Evolutionary conservation across 1,140 invertebrate genomes (phyloP).

Genomic region (Caenorhabditis remanei): DNA sequence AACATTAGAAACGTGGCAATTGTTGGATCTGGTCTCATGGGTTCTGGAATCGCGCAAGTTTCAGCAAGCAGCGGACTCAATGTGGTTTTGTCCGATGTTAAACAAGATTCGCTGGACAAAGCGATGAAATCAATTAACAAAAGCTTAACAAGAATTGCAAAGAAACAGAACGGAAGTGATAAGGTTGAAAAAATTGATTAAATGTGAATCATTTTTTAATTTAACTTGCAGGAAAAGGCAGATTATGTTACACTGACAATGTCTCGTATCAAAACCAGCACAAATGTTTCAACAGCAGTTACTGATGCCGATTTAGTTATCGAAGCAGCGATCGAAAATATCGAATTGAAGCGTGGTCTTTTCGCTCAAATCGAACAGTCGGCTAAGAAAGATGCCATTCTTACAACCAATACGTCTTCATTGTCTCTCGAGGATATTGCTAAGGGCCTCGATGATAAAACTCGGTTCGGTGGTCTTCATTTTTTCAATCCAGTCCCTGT

Average conservation of each 20-base stretch:
- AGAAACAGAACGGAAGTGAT: constrained; percentile 85
- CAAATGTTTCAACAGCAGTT: constrained; percentile 58
- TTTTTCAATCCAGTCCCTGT: constrained; percentile 92
- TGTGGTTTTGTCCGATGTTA: constrained; percentile 82
- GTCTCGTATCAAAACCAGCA: constrained; percentile 50
- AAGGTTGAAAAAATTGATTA: constrained; percentile 71
- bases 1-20: constrained; percentile 69
- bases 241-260: constrained; percentile 15
- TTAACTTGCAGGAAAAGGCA: not conserved
- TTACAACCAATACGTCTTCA: constrained; percentile 91
- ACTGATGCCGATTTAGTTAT: constrained; percentile 71
- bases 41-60: constrained; percentile 70
- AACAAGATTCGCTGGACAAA: constrained; percentile 59
- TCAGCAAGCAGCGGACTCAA: constrained; percentile 72
- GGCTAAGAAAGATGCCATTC: constrained; percentile 78
- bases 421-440: constrained; percentile 88
- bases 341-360: constrained; percentile 66
- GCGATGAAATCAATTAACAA: constrained; percentile 81
- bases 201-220: not conserved
- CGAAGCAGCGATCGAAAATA: constrained; percentile 72
- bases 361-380: constrained; percentile 65
- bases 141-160: constrained; percentile 84
- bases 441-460: constrained; percentile 79
- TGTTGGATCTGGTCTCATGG: constrained; percentile 71
- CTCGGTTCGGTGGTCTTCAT: constrained; percentile 86